These are phyloP conservation scores for Cyprinella venusta DNA, from an alignment of 2,797 vertebrate species.

Conservation along the genomic window DNA sequence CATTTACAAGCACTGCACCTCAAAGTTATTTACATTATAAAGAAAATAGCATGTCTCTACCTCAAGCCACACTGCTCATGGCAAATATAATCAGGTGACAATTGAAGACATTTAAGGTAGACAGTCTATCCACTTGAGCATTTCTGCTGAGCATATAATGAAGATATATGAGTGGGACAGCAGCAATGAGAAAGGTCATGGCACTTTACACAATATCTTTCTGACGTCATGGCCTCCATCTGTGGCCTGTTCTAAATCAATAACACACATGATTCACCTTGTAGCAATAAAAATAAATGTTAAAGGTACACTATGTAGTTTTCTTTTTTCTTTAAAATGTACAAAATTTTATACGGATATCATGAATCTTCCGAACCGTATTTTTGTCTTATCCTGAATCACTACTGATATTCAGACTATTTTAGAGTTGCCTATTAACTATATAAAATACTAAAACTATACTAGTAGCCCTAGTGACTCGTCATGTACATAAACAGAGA, in stretches of 20 bases:
- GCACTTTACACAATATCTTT: conserved; percentile 24
- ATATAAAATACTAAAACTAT: too few species aligned
- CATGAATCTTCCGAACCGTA: not conserved
- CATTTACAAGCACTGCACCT: not conserved
- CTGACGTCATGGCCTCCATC: conserved; percentile 41
- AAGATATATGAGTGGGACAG: conserved; percentile 44
- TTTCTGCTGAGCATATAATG: conserved; percentile 40
- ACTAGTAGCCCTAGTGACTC: not conserved
- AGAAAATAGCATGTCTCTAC: not conserved
- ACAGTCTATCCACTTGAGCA: conserved; percentile 37
- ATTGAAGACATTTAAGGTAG: conserved; percentile 18
- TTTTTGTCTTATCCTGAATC: not conserved
- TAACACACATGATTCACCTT: conserved; percentile 21
- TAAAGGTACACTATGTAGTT: not conserved
- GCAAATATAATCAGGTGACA: not conserved
- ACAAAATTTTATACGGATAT: not conserved
- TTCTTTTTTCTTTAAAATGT: not conserved
- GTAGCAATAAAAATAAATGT: not conserved
- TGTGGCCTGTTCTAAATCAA: conserved; percentile 20
- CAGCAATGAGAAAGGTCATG: conserved; percentile 28
- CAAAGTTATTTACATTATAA: not conserved
- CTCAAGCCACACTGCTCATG: not conserved
- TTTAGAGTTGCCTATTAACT: too few species aligned
- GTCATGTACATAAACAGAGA: not conserved
- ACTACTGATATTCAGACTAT: too few species aligned